A percentile compares a stretch with the other conserved stretches of the same genome.
These are phyloP conservation scores for Acestrorhynchus altus DNA, from an alignment of 2,797 vertebrate genomes.

Conservation along the genomic window DNA sequence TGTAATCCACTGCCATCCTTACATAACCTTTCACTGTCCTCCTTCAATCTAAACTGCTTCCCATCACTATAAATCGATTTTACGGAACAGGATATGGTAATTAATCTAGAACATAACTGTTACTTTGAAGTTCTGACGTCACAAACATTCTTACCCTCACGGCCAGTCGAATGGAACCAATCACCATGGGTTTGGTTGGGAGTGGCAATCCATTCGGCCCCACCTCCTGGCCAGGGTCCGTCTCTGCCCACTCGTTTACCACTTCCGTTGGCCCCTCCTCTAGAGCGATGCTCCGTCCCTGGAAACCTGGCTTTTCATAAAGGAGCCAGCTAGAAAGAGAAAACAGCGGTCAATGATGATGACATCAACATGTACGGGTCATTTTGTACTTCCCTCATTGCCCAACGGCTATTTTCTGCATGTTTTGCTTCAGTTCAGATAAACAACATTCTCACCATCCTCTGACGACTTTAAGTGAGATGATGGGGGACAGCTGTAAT, in stretches of 20 bases:
- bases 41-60: no score
- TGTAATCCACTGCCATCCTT: no score
- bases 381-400: neutral
- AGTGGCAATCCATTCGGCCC: conserved; percentile 67
- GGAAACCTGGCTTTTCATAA: conserved; percentile 93
- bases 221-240: conserved; percentile 66
- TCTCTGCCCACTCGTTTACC: conserved; percentile 85
- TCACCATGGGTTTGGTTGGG: conserved; percentile 78
- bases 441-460: conserved; percentile 85
- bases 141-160: conserved; percentile 82
- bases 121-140: neutral
- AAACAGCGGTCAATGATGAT: conserved; percentile 9
- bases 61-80: no score
- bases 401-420: neutral
- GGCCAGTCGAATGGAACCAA: conserved; percentile 90
- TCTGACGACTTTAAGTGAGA: conserved; percentile 87
- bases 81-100: no score
- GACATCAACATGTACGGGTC: no score
- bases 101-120: neutral
- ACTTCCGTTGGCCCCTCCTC: conserved; percentile 92
- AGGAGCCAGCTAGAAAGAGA: conserved; percentile 88
- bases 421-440: neutral
- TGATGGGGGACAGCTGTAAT: conserved; percentile 84
- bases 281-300: conserved; percentile 86
- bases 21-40: no score